These are phyloP conservation scores for Engraulis encrasicolus DNA, from an alignment of 2,113 vertebrate species.

Conservation along the genomic window DNA sequence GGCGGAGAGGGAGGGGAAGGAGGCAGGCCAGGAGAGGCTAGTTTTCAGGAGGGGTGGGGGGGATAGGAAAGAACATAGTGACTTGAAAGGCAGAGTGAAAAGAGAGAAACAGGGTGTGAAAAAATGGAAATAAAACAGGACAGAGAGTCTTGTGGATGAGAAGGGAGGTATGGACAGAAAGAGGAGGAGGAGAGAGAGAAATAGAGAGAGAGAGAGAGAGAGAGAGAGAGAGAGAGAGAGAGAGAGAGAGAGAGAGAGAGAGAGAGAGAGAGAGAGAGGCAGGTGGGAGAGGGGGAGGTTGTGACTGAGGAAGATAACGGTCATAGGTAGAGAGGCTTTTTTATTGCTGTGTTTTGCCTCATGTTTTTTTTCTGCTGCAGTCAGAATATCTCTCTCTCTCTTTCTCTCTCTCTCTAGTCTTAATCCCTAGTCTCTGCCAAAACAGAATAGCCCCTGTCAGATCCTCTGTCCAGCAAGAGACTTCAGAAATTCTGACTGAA, in stretches of 20 bases:
- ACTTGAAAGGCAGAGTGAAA: conserved; percentile 69
- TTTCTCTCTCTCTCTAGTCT: no score
- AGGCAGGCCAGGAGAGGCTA: conserved; percentile 76
- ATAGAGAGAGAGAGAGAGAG: no score
- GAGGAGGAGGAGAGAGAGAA: conserved; percentile 11
- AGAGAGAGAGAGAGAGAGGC: conserved; percentile 68
- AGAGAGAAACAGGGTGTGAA: conserved; percentile 32
- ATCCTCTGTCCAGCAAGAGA: background rate
- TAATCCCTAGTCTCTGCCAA: background rate
- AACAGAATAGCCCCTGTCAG: conserved; percentile 31
- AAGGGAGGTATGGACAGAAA: conserved; percentile 52
- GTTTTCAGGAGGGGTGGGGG: conserved; percentile 69
- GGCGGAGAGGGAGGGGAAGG: conserved; percentile 68
- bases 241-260: conserved; percentile 53
- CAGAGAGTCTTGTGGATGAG: background rate
- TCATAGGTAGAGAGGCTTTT: conserved; percentile 26
- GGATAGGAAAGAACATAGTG: conserved; percentile 37
- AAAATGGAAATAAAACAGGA: conserved; percentile 3
- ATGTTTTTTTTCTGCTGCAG: conserved; percentile 51
- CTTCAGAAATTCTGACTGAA: background rate
- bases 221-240: conserved; percentile 64
- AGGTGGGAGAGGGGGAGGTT: conserved; percentile 67
- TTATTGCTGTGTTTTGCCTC: conserved; percentile 65
- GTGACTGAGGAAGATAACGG: conserved; percentile 60
- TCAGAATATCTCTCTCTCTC: no score